Evolutionary conservation across 2,797 vertebrate genomes (phyloP).

Genomic region (Aythya fuligula): DNA sequence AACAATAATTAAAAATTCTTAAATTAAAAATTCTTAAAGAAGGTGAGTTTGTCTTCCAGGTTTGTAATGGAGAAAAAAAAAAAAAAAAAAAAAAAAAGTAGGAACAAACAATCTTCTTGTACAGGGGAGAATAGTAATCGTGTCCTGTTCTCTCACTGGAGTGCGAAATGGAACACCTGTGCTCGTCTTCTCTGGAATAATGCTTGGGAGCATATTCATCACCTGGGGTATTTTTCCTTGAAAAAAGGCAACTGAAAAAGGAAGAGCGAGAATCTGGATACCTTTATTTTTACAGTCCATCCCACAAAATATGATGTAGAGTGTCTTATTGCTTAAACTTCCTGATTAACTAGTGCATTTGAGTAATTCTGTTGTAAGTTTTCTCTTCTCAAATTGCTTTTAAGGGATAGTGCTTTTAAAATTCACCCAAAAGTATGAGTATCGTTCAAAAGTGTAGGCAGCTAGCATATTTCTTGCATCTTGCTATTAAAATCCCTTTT

Average conservation of each 20-base stretch:
- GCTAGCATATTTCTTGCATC: neutral
- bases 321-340: neutral
- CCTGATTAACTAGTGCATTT: neutral
- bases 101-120: slow-evolving; percentile 50
- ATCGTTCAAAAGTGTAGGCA: neutral
- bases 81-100: neutral
- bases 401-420: neutral
- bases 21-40: slow-evolving; percentile 53
- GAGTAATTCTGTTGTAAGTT: neutral
- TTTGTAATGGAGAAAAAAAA: slow-evolving; percentile 3
- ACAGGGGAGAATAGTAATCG: neutral
- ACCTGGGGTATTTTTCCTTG: neutral
- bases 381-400: neutral
- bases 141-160: neutral
- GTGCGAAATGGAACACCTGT: slow-evolving; percentile 51
- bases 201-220: neutral
- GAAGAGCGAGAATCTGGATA: neutral
- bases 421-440: fast-evolving
- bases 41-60: slow-evolving; percentile 29
- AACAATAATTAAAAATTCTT: slow-evolving; percentile 49
- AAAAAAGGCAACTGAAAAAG: neutral
- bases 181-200: neutral
- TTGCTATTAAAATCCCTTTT: neutral
- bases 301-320: neutral
- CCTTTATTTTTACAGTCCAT: neutral